Evolutionary conservation across 2,888 invertebrate species (phyloP).

Genomic region (Synanthedon andrenaeformis): DNA sequence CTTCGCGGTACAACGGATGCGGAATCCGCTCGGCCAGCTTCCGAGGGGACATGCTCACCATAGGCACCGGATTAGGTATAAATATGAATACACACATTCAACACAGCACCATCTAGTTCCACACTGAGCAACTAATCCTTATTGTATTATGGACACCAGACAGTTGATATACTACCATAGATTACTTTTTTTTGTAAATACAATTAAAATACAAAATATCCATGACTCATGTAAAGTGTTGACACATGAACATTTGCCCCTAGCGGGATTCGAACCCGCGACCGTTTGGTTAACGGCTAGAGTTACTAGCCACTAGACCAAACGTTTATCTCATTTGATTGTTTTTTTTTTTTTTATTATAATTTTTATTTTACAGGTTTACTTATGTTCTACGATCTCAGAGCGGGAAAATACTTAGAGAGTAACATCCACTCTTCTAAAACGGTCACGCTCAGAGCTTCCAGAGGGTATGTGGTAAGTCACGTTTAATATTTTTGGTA

Average conservation of each 20-base stretch:
- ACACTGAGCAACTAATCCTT: not conserved
- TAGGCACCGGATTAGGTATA: constrained; percentile 86
- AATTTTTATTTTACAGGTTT: constrained; percentile 61
- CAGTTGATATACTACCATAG: no score
- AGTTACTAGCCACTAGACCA: no score
- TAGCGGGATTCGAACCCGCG: no score
- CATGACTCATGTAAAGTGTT: no score
- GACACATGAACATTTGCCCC: no score
- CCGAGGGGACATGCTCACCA: constrained; percentile 88
- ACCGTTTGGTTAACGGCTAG: no score
- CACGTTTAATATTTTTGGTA: not conserved
- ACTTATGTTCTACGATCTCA: constrained; percentile 93
- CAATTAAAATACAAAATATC: no score
- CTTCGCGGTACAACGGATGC: constrained; percentile 89
- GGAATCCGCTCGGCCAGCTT: constrained; percentile 94
- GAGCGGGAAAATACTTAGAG: constrained; percentile 91
- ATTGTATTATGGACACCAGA: no score
- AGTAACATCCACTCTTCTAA: constrained; percentile 90
- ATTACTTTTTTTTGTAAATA: no score
- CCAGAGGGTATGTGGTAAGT: constrained; percentile 89
- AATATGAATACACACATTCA: not conserved
- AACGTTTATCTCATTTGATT: no score
- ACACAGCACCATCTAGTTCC: not conserved
- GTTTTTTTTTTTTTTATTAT: no score
- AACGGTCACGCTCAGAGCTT: constrained; percentile 88